These are phyloP conservation scores for Trichomycterus rosablanca DNA, from an alignment of 2,113 vertebrate species.

Conservation along the genomic window DNA sequence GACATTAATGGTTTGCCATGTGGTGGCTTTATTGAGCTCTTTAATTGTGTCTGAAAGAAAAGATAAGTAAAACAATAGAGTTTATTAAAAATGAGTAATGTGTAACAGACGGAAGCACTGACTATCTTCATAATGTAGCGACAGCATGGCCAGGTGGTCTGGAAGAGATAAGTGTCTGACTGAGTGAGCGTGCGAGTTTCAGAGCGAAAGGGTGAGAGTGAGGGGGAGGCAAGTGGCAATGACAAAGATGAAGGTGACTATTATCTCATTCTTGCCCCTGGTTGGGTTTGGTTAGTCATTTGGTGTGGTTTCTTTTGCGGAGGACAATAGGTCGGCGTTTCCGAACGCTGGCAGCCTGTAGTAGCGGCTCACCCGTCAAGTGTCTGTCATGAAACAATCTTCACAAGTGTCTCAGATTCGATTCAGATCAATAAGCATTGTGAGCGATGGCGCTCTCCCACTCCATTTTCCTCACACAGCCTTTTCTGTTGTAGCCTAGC, in stretches of 20 bases:
- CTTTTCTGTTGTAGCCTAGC: conserved; percentile 41
- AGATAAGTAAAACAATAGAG: too few species aligned
- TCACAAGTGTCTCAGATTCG: background rate
- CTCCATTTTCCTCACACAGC: background rate
- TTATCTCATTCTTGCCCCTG: background rate
- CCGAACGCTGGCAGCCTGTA: too few species aligned
- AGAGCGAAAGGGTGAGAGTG: background rate
- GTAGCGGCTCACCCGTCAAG: background rate
- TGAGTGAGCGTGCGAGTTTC: background rate
- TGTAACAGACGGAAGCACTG: background rate
- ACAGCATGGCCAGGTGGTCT: background rate
- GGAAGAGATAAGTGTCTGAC: background rate
- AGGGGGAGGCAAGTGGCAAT: background rate
- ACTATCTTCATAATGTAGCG: background rate
- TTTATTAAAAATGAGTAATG: conserved; percentile 3
- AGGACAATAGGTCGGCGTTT: too few species aligned
- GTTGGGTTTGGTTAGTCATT: too few species aligned
- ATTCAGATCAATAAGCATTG: conserved; percentile 33
- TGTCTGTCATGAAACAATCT: conserved; percentile 27
- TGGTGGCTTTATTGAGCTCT: too few species aligned
- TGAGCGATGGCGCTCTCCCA: conserved; percentile 9
- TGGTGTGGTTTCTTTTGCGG: too few species aligned
- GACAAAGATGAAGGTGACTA: background rate
- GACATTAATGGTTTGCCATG: too few species aligned
- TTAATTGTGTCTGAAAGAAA: too few species aligned